phyloP scores from a whole-genome alignment of 2,113 vertebrate genomes.

The rat (Rattus norvegicus) region GRCr8 NC_086025.1:119454001-119454500 shows the following conservation, averaged over 20 bases:
- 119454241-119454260: accelerated
- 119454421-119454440: too few species aligned
- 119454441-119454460: accelerated
- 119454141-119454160: background rate
- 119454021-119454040: background rate
- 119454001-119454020: background rate
- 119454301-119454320: background rate
- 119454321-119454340: background rate
- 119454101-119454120: background rate
- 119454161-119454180: background rate
- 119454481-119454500: too few species aligned
- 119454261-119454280: accelerated
- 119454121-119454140: background rate
- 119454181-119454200: background rate
- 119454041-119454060: background rate
- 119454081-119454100: background rate
- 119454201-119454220: background rate
- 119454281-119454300: background rate
- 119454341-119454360: too few species aligned
- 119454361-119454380: background rate
- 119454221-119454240: accelerated
- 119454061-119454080: accelerated
- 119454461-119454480: background rate
- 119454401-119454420: too few species aligned
- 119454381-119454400: background rate